Conservation (phyloP, 1,140 invertebrate genomes). For the Neotoxoptera formosana region DNA sequence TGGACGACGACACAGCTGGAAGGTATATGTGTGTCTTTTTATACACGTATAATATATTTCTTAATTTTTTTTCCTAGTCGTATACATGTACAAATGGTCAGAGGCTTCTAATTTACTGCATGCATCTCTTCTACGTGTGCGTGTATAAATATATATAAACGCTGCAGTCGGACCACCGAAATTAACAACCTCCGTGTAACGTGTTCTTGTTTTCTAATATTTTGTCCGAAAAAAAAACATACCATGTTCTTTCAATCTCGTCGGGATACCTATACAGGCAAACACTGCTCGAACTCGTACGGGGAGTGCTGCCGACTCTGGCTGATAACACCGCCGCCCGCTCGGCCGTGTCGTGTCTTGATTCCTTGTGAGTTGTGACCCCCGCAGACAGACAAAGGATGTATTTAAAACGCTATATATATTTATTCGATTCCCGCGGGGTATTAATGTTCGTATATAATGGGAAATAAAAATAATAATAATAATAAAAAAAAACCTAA, state of each 20-base stretch:
- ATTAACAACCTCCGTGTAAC: constrained; percentile 29
- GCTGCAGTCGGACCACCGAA: constrained; percentile 35
- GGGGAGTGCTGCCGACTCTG: not conserved
- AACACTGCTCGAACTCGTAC: not conserved
- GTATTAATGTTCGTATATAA: not conserved
- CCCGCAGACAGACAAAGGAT: constrained; percentile 6
- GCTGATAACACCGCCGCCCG: constrained; percentile 6
- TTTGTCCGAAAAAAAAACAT: not conserved
- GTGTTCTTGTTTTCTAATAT: constrained; percentile 38
- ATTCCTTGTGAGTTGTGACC: not conserved
- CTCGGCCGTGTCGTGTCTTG: not conserved
- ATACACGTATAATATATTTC: constrained; percentile 32
- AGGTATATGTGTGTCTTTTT: constrained; percentile 35
- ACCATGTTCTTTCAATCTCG: not conserved
- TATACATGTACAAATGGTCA: constrained; percentile 7
- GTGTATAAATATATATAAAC: not conserved
- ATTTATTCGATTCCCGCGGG: constrained; percentile 27
- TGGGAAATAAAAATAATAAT: not conserved
- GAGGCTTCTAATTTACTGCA: constrained; percentile 50
- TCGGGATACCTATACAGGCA: not conserved
- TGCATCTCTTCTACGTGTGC: constrained; percentile 7
- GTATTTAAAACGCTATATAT: not conserved
- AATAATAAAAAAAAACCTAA: not conserved
- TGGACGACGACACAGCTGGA: constrained; percentile 42
- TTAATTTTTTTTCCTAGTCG: constrained; percentile 17